These are phyloP conservation scores for Phyllopteryx taeniolatus DNA, from an alignment of 2,113 vertebrate species.

Conservation along the genomic window DNA sequence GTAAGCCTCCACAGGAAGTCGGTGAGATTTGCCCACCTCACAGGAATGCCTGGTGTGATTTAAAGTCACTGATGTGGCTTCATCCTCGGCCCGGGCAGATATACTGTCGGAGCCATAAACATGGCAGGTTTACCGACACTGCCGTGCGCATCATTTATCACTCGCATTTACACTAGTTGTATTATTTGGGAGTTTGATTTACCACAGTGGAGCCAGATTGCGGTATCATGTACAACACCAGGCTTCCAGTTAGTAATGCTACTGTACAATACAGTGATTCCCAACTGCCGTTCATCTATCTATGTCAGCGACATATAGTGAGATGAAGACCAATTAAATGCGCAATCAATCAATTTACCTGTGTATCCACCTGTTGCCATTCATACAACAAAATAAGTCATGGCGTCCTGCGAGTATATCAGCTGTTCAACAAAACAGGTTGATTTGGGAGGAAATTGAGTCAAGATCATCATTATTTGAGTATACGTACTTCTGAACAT, in stretches of 20 bases:
- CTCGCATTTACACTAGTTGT: not conserved
- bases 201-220: not conserved
- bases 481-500: not conserved
- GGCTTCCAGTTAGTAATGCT: not conserved
- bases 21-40: not conserved
- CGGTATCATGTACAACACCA: not conserved
- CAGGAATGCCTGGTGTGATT: not conserved
- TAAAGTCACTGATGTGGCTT: constrained; percentile 5
- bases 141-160: constrained; percentile 4
- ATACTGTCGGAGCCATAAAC: constrained; percentile 1
- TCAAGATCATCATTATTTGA: not conserved
- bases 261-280: no score
- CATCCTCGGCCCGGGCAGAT: not conserved
- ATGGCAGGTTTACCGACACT: not conserved
- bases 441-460: not conserved
- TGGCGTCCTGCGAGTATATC: no score
- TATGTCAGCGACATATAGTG: no score
- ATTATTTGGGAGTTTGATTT: not conserved
- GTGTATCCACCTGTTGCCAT: no score
- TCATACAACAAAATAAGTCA: not conserved
- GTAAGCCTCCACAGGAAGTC: not conserved
- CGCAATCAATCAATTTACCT: no score
- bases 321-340: not conserved
- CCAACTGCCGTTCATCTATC: no score
- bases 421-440: not conserved